Evolutionary conservation across 2,113 vertebrate species (phyloP), one percentile per base, ranked within the genome.

Genomic region (Cyanoderma ruficeps): DNA sequence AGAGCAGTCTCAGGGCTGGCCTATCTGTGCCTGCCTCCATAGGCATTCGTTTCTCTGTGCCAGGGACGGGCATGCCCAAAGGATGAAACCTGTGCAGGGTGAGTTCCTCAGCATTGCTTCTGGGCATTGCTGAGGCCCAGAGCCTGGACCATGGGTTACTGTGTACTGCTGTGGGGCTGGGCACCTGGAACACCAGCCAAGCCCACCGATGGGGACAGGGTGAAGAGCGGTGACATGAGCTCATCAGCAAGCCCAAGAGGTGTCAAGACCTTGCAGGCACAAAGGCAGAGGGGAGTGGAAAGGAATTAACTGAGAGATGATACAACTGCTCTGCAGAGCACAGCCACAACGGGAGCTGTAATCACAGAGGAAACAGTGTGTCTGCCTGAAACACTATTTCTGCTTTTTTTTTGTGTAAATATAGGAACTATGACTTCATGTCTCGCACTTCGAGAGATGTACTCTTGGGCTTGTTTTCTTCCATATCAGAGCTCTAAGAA

Each of bases 391-490:
- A 89, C 37, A 35, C 46, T 92, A 59, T 69, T 97, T 97, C 95
- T 94, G 61, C 88, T 90, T 92, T 94, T 95, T 95, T 87, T 82
- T 88, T 74, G 49, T 95, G 93, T 94, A 94, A 95, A 96, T 94
- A 71, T 78, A 80, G 70, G 35, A 93, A 78, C 88, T 87, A 88
- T 93, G 91, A 92, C 90, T 95, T 88, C 77, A 78, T 55, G 63
- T 87, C 67, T 91, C 77, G 22, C 78, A 87, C 80, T 90, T 78
- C 15, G 53, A 79, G 69, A 90, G 86, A 72, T 17, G 5, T 59
- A 93, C 46, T 90, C 61, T 82, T 27, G 8, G 65, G 89, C 86
- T 71, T 70, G 65, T 92, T 94, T 95, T 86, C 83, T 70, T 85
- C 90, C 25, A 37, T 88, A 94, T 64, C 77, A 91, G 81, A 95